These are phyloP conservation scores for Ectemnius continuus DNA, from an alignment of 2,888 invertebrate species.

Conservation along the genomic window DNA sequence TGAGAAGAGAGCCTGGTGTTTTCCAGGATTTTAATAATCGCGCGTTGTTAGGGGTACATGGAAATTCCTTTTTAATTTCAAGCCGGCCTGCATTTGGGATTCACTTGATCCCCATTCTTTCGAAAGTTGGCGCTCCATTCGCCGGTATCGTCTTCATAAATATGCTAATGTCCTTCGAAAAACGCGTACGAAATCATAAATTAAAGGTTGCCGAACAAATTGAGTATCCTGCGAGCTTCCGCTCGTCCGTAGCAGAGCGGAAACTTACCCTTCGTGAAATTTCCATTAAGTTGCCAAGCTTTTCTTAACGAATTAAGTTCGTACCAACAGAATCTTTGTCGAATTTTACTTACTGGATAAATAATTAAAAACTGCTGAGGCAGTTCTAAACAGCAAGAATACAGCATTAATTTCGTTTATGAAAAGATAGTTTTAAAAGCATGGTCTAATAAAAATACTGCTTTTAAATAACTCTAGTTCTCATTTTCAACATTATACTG, in stretches of 20 bases:
- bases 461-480: too few species aligned
- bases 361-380: too few species aligned
- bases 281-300: not conserved
- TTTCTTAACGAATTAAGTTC: not conserved
- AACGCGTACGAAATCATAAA: not conserved
- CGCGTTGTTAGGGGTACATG: not conserved
- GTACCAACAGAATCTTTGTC: not conserved
- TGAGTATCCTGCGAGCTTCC: not conserved
- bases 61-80: not conserved
- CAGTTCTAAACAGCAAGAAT: too few species aligned
- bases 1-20: too few species aligned
- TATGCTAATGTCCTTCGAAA: conserved; percentile 1
- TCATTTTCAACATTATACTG: too few species aligned
- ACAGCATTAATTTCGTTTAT: too few species aligned
- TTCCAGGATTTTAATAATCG: not conserved
- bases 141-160: not conserved
- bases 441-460: too few species aligned
- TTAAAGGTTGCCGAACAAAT: conserved; percentile 6
- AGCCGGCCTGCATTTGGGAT: not conserved
- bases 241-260: not conserved
- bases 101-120: not conserved
- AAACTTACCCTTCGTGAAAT: not conserved
- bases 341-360: not conserved
- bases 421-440: too few species aligned
- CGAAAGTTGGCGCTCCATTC: not conserved